Percentiles rank a stretch among this genome's conserved stretches.
phyloP scores from a whole-genome alignment of 1,140 invertebrate species.

The Meloidogyne floridensis region DNA sequence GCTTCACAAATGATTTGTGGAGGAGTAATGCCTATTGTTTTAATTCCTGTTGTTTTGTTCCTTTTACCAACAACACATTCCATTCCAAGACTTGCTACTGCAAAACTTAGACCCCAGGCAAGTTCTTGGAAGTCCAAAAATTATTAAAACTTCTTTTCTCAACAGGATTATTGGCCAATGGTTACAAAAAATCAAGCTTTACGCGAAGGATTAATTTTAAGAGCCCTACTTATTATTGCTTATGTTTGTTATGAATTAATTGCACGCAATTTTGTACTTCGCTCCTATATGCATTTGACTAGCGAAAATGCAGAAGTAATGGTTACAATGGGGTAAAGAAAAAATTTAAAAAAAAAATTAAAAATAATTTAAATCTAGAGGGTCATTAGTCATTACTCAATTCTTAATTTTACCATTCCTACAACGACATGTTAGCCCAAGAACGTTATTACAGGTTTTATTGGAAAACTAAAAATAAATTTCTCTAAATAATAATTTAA shows the following conservation, averaged over 20 bases:
- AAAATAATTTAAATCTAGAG: slow-evolving; percentile 6
- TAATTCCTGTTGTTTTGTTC: slow-evolving; percentile 61
- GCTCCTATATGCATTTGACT: slow-evolving; percentile 62
- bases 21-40: slow-evolving; percentile 42
- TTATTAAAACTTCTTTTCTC: background rate
- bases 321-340: slow-evolving; percentile 55
- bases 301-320: slow-evolving; percentile 62
- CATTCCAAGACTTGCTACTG: slow-evolving; percentile 59
- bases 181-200: slow-evolving; percentile 58
- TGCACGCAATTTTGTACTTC: slow-evolving; percentile 63
- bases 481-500: background rate
- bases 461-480: background rate
- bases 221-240: slow-evolving; percentile 55
- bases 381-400: slow-evolving; percentile 53
- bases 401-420: slow-evolving; percentile 61
- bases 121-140: background rate
- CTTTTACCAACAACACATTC: slow-evolving; percentile 64
- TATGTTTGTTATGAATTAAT: slow-evolving; percentile 66
- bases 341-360: background rate
- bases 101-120: slow-evolving; percentile 59
- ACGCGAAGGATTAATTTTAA: slow-evolving; percentile 59
- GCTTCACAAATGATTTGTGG: slow-evolving; percentile 60
- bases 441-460: slow-evolving; percentile 48
- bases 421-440: slow-evolving; percentile 50
- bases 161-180: slow-evolving; percentile 64